Evolutionary conservation across 2,888 invertebrate genomes (phyloP).

Genomic region (Leptopilina drosophilae): DNA sequence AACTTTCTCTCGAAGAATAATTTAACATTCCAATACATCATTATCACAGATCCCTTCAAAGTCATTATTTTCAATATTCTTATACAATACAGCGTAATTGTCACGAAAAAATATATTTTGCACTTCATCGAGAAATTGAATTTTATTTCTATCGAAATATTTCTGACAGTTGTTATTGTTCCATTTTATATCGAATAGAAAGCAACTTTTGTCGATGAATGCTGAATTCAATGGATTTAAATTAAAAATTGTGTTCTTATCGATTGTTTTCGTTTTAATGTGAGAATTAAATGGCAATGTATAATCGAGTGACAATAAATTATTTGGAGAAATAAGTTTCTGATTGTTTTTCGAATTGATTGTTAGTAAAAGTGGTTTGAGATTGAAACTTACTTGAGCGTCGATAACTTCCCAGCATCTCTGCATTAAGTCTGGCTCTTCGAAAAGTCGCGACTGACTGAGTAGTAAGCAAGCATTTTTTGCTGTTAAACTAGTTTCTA

Average conservation of each 20-base stretch:
- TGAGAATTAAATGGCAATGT: slow-evolving; percentile 5
- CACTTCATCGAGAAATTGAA: slow-evolving; percentile 67
- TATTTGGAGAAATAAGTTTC: background rate
- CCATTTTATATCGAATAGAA: slow-evolving; percentile 59
- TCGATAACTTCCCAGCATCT: slow-evolving; percentile 98
- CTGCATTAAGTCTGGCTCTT: slow-evolving; percentile 97
- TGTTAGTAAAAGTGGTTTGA: slow-evolving; percentile 58
- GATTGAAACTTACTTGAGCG: slow-evolving; percentile 87
- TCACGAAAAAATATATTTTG: slow-evolving; percentile 71
- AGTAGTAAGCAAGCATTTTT: slow-evolving; percentile 97
- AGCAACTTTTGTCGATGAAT: slow-evolving; percentile 57
- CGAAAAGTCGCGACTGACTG: slow-evolving; percentile 96
- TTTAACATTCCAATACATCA: slow-evolving; percentile 45
- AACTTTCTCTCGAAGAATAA: background rate
- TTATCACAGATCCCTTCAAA: slow-evolving; percentile 57
- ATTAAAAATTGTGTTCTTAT: slow-evolving; percentile 43
- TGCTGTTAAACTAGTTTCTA: slow-evolving; percentile 96
- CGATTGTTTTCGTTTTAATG: background rate
- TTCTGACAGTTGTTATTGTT: slow-evolving; percentile 49
- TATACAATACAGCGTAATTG: slow-evolving; percentile 65
- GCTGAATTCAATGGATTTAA: slow-evolving; percentile 57
- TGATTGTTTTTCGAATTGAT: background rate
- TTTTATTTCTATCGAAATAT: slow-evolving; percentile 68
- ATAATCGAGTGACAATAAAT: background rate
- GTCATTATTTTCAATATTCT: slow-evolving; percentile 61